A percentile compares a stretch with the other conserved stretches of the same genome.
phyloP scores from a whole-genome alignment of 2,888 invertebrate genomes.

The Cerastis leucographa region DNA sequence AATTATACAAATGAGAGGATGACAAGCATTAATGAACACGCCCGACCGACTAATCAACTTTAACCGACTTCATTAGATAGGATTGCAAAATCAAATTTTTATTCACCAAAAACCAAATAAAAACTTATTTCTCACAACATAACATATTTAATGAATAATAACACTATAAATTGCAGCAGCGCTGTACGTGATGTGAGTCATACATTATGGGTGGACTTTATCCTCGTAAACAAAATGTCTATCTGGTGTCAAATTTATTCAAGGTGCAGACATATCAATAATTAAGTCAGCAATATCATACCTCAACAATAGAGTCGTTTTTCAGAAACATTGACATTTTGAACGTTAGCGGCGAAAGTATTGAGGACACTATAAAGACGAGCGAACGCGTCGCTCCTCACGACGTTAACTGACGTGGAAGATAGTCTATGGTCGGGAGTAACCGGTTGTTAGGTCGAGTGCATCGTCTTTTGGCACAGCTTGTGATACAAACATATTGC shows the following conservation, averaged over 20 bases:
- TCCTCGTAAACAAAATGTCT: not conserved
- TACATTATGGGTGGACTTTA: not conserved
- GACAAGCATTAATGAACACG: no score
- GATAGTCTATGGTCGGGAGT: not conserved
- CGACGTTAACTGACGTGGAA: conserved; percentile 13
- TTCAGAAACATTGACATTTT: not conserved
- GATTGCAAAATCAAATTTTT: not conserved
- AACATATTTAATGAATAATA: not conserved
- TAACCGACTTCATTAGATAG: not conserved
- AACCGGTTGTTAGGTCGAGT: not conserved
- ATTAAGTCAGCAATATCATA: conserved; percentile 17
- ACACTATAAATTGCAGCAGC: not conserved
- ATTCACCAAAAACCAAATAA: no score
- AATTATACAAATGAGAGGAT: no score
- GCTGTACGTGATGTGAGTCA: not conserved
- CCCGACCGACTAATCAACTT: no score
- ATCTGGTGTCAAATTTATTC: not conserved
- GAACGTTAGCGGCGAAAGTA: not conserved
- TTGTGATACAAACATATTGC: not conserved
- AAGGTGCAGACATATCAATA: not conserved
- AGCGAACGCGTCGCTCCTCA: not conserved
- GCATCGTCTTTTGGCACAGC: not conserved
- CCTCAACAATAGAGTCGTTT: not conserved
- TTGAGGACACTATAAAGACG: conserved; percentile 4
- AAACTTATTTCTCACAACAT: not conserved